These are phyloP conservation scores for Acanthis flammea DNA, from an alignment of 2,797 vertebrate genomes.

Conservation along the genomic window DNA sequence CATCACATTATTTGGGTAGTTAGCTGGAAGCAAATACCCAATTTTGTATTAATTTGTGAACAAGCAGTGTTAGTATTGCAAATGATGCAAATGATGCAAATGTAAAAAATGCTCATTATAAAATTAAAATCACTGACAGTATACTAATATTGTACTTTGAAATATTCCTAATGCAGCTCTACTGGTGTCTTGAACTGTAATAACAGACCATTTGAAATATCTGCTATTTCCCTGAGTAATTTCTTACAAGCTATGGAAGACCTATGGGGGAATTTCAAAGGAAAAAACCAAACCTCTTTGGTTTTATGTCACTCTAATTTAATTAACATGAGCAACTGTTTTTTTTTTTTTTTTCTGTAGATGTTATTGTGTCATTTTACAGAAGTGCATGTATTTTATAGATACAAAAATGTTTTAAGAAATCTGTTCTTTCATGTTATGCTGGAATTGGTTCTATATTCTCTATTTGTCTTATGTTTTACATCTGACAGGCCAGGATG, in stretches of 20 bases:
- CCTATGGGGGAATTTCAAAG: background rate
- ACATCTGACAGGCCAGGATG: background rate
- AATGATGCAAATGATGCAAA: background rate
- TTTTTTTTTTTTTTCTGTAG: background rate
- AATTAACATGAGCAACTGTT: background rate
- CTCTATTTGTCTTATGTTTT: background rate
- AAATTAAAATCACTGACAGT: background rate
- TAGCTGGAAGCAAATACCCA: constrained; percentile 1
- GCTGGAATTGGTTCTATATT: background rate
- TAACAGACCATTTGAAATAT: background rate
- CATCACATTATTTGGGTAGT: background rate
- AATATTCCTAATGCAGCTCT: background rate
- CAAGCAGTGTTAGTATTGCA: background rate
- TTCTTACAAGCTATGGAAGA: background rate
- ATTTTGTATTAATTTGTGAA: background rate
- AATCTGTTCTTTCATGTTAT: background rate
- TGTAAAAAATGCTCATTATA: background rate
- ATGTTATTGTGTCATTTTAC: background rate
- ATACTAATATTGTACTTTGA: background rate
- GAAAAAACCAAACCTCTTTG: background rate
- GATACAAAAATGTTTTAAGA: background rate
- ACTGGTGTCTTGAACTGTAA: background rate
- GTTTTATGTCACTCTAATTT: background rate
- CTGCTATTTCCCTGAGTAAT: background rate
- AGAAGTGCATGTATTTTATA: background rate